Base-by-base conservation (phyloP, 2,888 invertebrate species). In the Nemotelus pantherinus region DNA sequence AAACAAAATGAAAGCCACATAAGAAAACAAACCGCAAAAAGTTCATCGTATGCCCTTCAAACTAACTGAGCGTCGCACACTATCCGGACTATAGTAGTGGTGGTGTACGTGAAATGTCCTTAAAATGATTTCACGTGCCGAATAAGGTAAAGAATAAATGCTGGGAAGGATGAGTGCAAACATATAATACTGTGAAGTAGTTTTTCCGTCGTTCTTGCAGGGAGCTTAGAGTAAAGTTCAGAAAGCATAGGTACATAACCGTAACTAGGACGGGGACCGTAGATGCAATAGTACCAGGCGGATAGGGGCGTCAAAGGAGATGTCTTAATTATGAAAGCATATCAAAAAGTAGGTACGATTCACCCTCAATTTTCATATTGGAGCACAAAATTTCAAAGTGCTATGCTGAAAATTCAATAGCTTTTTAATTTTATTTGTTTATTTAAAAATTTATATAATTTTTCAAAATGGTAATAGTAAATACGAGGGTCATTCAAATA, bases 121-220 rank as follows among this genome's bases (percentile, higher is more conserved):
- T 43, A 7, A 7, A 68, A 68, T 68, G 25, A 53, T 53, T 68
- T 68, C 68, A 68, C 68, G 50, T 68, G 68, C 50, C 68, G 53
- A 48, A 68, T 41, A 53, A 65, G n/a, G 47, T n/a, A 45, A 65
- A 65, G 43, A 65, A 65, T 10, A 45, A 9, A 44, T 45, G 41
- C 41, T 25, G 63, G 41, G 41, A 63, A 4, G 63, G 45, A 44
- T 45, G 47, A 3, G 10, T 25, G 65, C 4, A 65, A 65, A 45
- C 10, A 6, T 65, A 65, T 65, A 65, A 65, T 44, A 0, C 10
- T 2, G 10, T 44, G 47, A 25, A 65, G 4, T 44, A 65, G 65
- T 65, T 65, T 44, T 44, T 6, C 4, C 10, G 10, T 45, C 44
- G 65, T 65, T 25, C 2, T 41, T 6, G 60, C 41, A 3, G 58